Evolutionary conservation across 2,888 invertebrate genomes (phyloP), one percentile per base, ranked within the genome.

Genomic region (Eulithis testata): DNA sequence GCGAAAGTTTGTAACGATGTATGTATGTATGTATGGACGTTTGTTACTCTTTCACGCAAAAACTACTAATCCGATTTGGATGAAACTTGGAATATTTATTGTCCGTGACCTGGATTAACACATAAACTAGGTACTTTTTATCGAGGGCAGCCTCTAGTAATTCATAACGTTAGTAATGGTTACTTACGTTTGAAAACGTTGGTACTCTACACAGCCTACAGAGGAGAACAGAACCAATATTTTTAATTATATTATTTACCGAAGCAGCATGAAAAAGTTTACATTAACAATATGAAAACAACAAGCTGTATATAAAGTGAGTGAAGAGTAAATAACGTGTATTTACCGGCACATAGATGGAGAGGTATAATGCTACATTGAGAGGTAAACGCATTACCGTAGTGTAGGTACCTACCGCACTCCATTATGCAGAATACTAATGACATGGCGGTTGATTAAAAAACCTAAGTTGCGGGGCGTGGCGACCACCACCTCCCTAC

Each of bases 381-480:
- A 66, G 58, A 54, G 61, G 53, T 72, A 72, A 72, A 65, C 65
- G 72, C 72, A 72, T 73, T 73, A 70, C 70, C 36, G 63, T 31
- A 45, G 64, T 68, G 49, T 52, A 21, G 21, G 21, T 21, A 21
- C 21, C 1, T 21, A 65, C 66, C 43, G 55, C 79, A 76, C 86
- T 86, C 86, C 89, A 90, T 90, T 90, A 90, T 88, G 78, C 90
- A 74, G 86, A 80, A 86, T 88, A 89, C 89, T 91, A 91, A 91
- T 91, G 90, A 89, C 87, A 88, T 84, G 88, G 87, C 87, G 88
- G 85, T 88, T 91, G 91, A 91, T 91, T 91, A 91, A 91, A 90
- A 89, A 90, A 88, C 86, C 85, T 86, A 87, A 87, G 88, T 86
- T 81, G 83, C 73, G 82, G 85, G 88, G 86, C 85, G 86, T 76